Evolutionary conservation across 2,113 vertebrate species (phyloP).

Genomic region (Crotalus tigris): DNA sequence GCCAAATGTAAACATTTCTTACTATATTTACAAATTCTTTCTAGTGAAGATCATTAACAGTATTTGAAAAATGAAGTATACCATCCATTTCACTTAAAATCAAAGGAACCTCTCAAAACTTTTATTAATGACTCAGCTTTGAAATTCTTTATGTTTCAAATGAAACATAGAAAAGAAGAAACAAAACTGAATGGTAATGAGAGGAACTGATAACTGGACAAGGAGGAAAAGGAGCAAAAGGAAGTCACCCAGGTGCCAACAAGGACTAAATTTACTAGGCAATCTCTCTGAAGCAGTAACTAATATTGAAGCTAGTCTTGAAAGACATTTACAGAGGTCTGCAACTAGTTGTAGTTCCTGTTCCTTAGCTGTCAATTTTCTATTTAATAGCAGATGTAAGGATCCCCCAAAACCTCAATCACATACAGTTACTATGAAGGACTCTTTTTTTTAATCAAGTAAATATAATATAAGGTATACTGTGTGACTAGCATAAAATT

Average conservation of each 20-base stretch:
- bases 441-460: no score
- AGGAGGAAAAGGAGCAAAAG: not conserved
- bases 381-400: not conserved
- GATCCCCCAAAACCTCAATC: not conserved
- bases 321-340: not conserved
- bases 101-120: not conserved
- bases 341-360: not conserved
- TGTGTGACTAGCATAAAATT: no score
- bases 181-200: not conserved
- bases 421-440: not conserved
- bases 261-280: not conserved
- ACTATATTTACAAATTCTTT: not conserved
- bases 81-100: not conserved
- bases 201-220: not conserved
- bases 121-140: not conserved
- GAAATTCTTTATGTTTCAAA: not conserved
- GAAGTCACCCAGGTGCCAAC: not conserved
- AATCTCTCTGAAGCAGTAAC: not conserved
- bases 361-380: not conserved
- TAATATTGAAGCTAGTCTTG: no score
- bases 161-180: not conserved
- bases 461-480: no score
- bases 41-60: not conserved
- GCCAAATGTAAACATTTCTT: not conserved
- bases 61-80: not conserved